phyloP scores from a whole-genome alignment of 2,888 invertebrate species.

The Platypus cylindrus region DNA sequence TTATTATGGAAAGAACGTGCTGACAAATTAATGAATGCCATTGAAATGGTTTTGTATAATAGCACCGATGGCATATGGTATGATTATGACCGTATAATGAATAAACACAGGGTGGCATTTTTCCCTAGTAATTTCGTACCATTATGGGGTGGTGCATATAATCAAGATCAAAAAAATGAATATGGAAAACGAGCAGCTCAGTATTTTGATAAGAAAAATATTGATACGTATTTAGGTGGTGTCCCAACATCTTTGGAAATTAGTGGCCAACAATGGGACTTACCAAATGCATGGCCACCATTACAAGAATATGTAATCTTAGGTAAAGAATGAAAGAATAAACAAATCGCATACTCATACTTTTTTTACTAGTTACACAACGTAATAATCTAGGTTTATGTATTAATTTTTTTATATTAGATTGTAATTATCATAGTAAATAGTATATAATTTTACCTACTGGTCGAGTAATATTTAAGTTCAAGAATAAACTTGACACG shows the following conservation, averaged over 20 bases:
- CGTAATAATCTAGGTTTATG: too few relatives aligned
- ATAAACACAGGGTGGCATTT: conserved; percentile 48
- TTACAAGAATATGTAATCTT: conserved; percentile 61
- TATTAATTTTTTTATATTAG: too few relatives aligned
- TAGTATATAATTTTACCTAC: too few relatives aligned
- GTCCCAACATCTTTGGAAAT: conserved; percentile 52
- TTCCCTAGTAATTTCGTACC: conserved; percentile 63
- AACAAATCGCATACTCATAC: too few relatives aligned
- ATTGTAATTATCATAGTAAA: too few relatives aligned
- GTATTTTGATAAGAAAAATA: conserved; percentile 37
- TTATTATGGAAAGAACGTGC: conserved; percentile 42
- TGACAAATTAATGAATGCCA: conserved; percentile 44
- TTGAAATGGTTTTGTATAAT: conserved; percentile 62
- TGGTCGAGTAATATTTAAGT: too few relatives aligned
- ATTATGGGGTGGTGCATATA: conserved; percentile 47
- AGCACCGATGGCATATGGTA: conserved; percentile 62
- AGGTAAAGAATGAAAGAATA: conserved; percentile 4
- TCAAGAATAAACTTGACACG: too few relatives aligned
- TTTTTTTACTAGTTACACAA: too few relatives aligned
- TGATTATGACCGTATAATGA: conserved; percentile 54
- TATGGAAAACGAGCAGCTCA: conserved; percentile 41
- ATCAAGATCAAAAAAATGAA: conserved; percentile 17
- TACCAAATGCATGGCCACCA: conserved; percentile 79
- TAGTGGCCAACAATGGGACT: conserved; percentile 68
- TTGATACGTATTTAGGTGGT: conserved; percentile 43